Evolutionary conservation across 92 coral and sea anemone genomes (phyloP), one percentile per base, ranked within the genome.

Genomic region (Epizoanthus illoricatus): DNA sequence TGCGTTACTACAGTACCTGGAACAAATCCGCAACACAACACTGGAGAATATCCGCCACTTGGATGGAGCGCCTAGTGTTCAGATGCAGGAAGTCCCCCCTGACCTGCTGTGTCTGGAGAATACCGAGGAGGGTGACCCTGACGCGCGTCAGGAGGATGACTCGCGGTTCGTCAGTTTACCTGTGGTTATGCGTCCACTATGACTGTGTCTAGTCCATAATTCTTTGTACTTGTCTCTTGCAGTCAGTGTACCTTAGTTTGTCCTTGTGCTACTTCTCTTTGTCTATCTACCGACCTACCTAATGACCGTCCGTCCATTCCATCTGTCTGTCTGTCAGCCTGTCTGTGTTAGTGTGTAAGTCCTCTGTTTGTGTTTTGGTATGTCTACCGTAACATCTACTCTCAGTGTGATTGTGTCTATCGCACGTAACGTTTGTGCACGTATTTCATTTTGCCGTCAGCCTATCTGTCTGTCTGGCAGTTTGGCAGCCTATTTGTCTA

Each of bases 71-170:
- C 99, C 99, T 54, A 91, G 99, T 84, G 98, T 96, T 19, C 99
- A 96, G 73, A 96, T 96, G 99, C 99, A 96, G 41, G 92, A 90
- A 71, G 98, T 96, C 19, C 99, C 99, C 83, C 98, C 97, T 75
- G 99, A 96, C 83, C 84, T 89, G 74, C 86, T 96, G 71, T 96
- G 98, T 54, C 87, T 96, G 49, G 95, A 96, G 61, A 84, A 84
- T 72, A 83, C 80, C 79, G 93, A 91, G 74, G 95, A 93, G 73
- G 85, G 81, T 5, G 99, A 93, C 36, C 86, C 98, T 12, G 96
- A 96, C 70, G 81, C 68, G 12, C 73, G 99, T 57, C 90, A 89
- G 66, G 86, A 80, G 17, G 98, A 92, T 54, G 91, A 90, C 69
- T 80, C 94, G 18, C 93, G 97, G 98, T 92, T 19, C 56, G 81